Conservation (phyloP, 2,888 invertebrate genomes). For the Hypomecis atomaria region DNA sequence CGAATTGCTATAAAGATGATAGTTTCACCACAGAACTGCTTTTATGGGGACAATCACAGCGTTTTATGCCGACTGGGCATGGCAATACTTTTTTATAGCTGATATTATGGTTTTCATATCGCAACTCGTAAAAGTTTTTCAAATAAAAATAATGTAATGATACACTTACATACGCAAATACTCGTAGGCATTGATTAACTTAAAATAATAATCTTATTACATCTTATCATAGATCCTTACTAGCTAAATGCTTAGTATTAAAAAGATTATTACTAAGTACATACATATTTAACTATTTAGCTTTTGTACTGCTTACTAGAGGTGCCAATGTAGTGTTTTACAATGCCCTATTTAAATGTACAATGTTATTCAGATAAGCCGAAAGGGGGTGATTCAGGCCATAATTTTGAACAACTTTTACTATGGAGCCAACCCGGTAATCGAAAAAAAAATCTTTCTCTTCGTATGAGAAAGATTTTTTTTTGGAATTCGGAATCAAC, state of each 20-base stretch:
- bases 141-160: not conserved
- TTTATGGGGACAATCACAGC: conserved; percentile 22
- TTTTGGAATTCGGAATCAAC: no score
- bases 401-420: no score
- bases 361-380: no score
- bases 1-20: conserved; percentile 39
- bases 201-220: not conserved
- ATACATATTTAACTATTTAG: no score
- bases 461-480: no score
- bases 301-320: no score
- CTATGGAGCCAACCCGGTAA: no score
- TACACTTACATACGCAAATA: conserved; percentile 1
- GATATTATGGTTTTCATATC: conserved; percentile 7
- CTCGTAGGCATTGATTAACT: not conserved
- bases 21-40: conserved; percentile 28
- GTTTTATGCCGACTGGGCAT: conserved; percentile 14
- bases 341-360: no score
- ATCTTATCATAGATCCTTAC: conserved; percentile 3
- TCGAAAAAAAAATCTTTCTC: no score
- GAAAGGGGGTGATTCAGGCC: no score
- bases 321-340: no score
- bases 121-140: not conserved
- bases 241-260: conserved; percentile 8
- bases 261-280: not conserved
- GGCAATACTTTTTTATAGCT: conserved; percentile 17